Evolutionary conservation across 2,113 vertebrate species (phyloP).

Genomic region (Ceyx margarethae): DNA sequence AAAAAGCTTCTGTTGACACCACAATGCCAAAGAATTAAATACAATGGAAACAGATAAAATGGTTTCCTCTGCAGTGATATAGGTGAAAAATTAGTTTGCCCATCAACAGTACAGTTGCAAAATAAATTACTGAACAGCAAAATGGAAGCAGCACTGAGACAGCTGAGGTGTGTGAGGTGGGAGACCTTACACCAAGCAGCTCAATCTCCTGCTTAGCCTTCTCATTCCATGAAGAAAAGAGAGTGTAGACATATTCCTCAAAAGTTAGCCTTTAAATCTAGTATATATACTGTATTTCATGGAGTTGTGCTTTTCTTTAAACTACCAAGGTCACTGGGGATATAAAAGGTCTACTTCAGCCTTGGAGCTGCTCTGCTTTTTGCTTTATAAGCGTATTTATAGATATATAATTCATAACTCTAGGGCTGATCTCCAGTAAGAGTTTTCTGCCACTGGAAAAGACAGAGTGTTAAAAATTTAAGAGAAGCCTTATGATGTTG

Average conservation of each 20-base stretch:
- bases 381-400: conserved; percentile 74
- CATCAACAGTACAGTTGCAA: background rate
- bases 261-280: conserved; percentile 58
- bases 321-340: conserved; percentile 60
- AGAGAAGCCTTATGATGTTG: conserved; percentile 59
- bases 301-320: conserved; percentile 65
- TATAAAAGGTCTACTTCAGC: conserved; percentile 72
- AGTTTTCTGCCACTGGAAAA: conserved; percentile 67
- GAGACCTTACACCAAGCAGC: background rate
- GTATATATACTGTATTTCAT: conserved; percentile 19
- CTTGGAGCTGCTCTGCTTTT: conserved; percentile 68
- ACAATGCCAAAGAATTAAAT: background rate
- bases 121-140: background rate
- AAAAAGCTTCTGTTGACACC: background rate
- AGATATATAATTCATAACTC: conserved; percentile 79
- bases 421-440: conserved; percentile 68
- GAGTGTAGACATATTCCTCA: conserved; percentile 27
- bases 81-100: background rate
- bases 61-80: background rate
- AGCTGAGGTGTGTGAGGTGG: background rate
- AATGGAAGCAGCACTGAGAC: background rate
- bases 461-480: conserved; percentile 71
- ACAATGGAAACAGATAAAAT: background rate
- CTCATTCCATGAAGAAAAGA: conserved; percentile 3
- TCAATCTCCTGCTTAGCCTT: background rate